Conservation (phyloP, 1,140 invertebrate genomes). For the Tetramorium parvispinum region DNA sequence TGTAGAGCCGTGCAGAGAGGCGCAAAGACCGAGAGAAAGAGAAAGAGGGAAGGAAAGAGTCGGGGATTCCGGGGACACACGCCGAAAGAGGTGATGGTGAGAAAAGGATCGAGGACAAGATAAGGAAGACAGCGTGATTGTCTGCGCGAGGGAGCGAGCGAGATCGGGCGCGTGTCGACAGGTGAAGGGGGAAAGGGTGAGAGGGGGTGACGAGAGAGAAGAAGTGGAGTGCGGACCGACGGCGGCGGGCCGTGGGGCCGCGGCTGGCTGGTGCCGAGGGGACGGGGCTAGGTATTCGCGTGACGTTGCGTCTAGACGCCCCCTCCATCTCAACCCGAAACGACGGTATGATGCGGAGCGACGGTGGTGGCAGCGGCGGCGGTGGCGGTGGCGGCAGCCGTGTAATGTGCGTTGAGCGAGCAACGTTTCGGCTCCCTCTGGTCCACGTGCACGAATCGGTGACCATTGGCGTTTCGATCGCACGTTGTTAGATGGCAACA, state of each 20-base stretch:
- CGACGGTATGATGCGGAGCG: slow-evolving; percentile 73
- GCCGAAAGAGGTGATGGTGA: slow-evolving; percentile 42
- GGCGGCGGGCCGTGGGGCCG: slow-evolving; percentile 66
- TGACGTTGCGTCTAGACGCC: slow-evolving; percentile 86
- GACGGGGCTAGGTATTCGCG: slow-evolving; percentile 82
- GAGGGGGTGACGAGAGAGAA: slow-evolving; percentile 21
- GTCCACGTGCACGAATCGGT: slow-evolving; percentile 57
- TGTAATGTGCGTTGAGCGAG: slow-evolving; percentile 66
- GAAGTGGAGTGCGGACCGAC: slow-evolving; percentile 61
- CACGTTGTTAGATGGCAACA: slow-evolving; percentile 65
- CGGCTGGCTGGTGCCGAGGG: slow-evolving; percentile 71
- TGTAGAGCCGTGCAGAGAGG: slow-evolving; percentile 35
- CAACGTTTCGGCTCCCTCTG: slow-evolving; percentile 68
- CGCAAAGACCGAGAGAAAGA: slow-evolving; percentile 28
- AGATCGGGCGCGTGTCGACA: slow-evolving; percentile 11
- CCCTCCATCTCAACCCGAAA: slow-evolving; percentile 83
- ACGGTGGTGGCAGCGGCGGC: slow-evolving; percentile 74
- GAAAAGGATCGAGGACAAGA: slow-evolving; percentile 39
- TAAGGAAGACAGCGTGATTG: slow-evolving; percentile 39
- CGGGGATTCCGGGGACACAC: slow-evolving; percentile 24
- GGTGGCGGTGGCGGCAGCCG: slow-evolving; percentile 71
- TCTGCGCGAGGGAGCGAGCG: slow-evolving; percentile 42
- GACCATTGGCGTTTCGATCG: neutral
- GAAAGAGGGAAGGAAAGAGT: slow-evolving; percentile 49
- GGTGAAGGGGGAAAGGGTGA: neutral